A percentile compares a stretch with the other conserved stretches of the same genome.
These are phyloP conservation scores for Sebastes oblongus DNA, from an alignment of 2,797 vertebrate genomes.

Conservation along the genomic window DNA sequence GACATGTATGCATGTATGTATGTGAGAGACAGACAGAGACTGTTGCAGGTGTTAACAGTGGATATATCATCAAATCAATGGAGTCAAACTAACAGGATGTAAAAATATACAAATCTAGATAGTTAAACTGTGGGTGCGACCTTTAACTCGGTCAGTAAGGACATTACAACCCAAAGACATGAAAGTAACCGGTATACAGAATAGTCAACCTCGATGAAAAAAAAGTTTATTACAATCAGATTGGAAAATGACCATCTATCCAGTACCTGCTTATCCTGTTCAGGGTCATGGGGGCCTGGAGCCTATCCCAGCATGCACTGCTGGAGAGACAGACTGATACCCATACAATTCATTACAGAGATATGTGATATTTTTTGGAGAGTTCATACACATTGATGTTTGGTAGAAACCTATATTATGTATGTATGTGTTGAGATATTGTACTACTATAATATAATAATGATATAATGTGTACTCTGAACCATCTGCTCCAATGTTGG, in stretches of 20 bases:
- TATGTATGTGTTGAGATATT: neutral
- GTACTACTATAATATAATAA: neutral
- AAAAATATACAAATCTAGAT: slow-evolving; percentile 17
- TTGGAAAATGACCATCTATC: neutral
- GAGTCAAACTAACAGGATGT: neutral
- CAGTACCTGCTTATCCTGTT: neutral
- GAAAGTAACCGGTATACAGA: neutral
- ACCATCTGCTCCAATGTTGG: slow-evolving; percentile 28
- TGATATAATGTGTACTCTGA: slow-evolving; percentile 5
- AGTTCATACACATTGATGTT: neutral
- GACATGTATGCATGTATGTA: too few species aligned
- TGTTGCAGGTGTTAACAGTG: too few species aligned
- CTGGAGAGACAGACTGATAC: neutral
- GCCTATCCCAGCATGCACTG: neutral
- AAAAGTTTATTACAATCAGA: neutral
- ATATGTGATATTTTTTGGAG: neutral
- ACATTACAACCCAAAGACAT: neutral
- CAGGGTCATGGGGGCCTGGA: neutral
- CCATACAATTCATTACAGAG: neutral
- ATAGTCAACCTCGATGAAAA: neutral
- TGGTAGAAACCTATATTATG: neutral
- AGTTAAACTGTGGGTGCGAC: slow-evolving; percentile 4
- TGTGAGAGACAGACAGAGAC: too few species aligned
- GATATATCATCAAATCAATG: neutral
- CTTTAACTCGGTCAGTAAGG: neutral